Evolutionary conservation across 2,888 invertebrate species (phyloP).

Genomic region (Podabrus alpinus): DNA sequence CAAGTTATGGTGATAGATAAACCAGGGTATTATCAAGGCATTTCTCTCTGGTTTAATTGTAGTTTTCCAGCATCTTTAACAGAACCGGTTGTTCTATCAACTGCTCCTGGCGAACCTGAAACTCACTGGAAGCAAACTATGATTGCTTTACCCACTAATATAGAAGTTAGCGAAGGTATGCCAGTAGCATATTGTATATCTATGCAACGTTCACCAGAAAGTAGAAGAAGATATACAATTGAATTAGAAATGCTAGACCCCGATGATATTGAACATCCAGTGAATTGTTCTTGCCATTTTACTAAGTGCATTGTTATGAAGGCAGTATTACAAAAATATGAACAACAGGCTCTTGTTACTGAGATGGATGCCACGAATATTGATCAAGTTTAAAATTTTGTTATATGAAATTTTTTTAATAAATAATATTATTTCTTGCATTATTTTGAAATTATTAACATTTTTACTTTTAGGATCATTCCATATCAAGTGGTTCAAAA

Average conservation of each 20-base stretch:
- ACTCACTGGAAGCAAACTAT: slow-evolving; percentile 79
- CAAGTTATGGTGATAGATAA: slow-evolving; percentile 65
- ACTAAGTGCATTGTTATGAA: slow-evolving; percentile 78
- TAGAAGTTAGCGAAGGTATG: slow-evolving; percentile 62
- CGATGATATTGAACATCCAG: slow-evolving; percentile 70
- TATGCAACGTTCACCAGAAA: slow-evolving; percentile 59
- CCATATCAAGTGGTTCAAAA: no score
- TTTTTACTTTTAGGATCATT: no score
- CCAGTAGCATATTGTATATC: slow-evolving; percentile 72
- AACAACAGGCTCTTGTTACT: slow-evolving; percentile 31
- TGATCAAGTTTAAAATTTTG: not conserved
- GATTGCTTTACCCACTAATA: slow-evolving; percentile 73
- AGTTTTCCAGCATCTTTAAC: slow-evolving; percentile 64
- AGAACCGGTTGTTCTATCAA: slow-evolving; percentile 58
- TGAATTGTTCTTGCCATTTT: slow-evolving; percentile 77
- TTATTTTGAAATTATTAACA: not conserved
- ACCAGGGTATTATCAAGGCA: slow-evolving; percentile 69
- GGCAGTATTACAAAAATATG: slow-evolving; percentile 62
- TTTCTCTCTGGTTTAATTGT: slow-evolving; percentile 83
- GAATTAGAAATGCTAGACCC: slow-evolving; percentile 73
- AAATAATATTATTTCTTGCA: not conserved
- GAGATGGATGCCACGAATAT: not conserved
- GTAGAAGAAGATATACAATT: slow-evolving; percentile 69
- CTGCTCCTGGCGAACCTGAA: slow-evolving; percentile 59
- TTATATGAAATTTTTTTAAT: not conserved